A percentile compares a stretch with the other conserved stretches of the same genome.
phyloP scores from a whole-genome alignment of 2,888 invertebrate genomes.

The Dilophus febrilis region DNA sequence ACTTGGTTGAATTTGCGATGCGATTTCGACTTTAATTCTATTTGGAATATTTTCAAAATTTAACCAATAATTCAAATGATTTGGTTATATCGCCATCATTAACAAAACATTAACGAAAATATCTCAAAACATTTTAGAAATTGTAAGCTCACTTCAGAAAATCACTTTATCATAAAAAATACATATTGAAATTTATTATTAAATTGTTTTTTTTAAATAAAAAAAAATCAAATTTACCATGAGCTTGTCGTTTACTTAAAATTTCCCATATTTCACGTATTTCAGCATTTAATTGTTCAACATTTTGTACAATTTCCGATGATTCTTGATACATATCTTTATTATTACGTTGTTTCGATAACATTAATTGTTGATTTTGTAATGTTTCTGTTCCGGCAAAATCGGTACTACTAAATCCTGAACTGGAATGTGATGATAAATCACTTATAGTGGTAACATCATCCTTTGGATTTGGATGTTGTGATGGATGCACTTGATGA shows the following conservation, averaged over 20 bases:
- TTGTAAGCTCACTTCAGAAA: no score
- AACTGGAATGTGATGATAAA: slow-evolving; percentile 39
- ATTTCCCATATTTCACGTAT: slow-evolving; percentile 54
- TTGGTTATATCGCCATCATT: no score
- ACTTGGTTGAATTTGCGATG: no score
- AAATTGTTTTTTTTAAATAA: no score
- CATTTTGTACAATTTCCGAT: slow-evolving; percentile 48
- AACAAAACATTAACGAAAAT: slow-evolving; percentile 17
- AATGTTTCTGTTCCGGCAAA: slow-evolving; percentile 40
- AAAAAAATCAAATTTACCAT: slow-evolving; percentile 13
- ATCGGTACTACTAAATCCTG: slow-evolving; percentile 48
- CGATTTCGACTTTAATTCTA: no score
- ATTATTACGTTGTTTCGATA: slow-evolving; percentile 24
- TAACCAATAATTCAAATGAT: no score
- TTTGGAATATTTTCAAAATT: no score
- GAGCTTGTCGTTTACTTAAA: slow-evolving; percentile 38
- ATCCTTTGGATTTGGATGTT: no score
- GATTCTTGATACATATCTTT: slow-evolving; percentile 40
- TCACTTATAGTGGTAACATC: slow-evolving; percentile 50
- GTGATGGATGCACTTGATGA: no score
- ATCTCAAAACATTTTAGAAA: slow-evolving; percentile 33
- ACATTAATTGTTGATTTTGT: slow-evolving; percentile 11
- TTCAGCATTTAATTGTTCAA: slow-evolving; percentile 51
- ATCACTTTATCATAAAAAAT: no score
- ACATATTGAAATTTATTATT: no score